These are phyloP conservation scores for Mesitornis unicolor DNA, from an alignment of 2,113 vertebrate species.

Conservation along the genomic window DNA sequence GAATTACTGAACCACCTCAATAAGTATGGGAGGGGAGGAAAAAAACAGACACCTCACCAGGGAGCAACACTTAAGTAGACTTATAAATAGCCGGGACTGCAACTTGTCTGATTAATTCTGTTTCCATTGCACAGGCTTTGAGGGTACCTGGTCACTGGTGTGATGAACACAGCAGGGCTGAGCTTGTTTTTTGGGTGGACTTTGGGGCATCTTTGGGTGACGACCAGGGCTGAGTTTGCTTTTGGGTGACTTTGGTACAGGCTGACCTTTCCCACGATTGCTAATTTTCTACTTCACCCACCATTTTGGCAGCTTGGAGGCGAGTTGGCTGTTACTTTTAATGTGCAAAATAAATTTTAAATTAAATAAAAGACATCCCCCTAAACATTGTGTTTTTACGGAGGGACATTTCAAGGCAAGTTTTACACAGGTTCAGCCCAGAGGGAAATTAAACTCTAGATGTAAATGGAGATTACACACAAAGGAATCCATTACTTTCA, in stretches of 20 bases:
- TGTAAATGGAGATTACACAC: slow-evolving; percentile 84
- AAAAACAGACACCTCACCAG: slow-evolving; percentile 18
- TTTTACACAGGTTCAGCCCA: slow-evolving; percentile 82
- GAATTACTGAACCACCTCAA: slow-evolving; percentile 54
- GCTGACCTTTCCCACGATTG: not conserved
- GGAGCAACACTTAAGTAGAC: slow-evolving; percentile 71
- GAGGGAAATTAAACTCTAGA: slow-evolving; percentile 84
- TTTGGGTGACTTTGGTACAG: not conserved
- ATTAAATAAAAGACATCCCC: slow-evolving; percentile 72
- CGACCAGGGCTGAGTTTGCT: too few species aligned
- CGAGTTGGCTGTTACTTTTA: slow-evolving; percentile 23
- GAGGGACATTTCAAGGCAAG: slow-evolving; percentile 78
- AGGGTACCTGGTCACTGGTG: not conserved
- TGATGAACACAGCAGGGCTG: not conserved
- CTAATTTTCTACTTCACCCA: not conserved
- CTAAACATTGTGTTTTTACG: slow-evolving; percentile 74
- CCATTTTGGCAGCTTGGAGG: not conserved
- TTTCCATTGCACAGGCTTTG: fast-evolving
- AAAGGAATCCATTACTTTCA: slow-evolving; percentile 85
- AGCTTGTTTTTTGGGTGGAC: too few species aligned
- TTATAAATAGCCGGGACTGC: slow-evolving; percentile 72
- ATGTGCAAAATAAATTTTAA: slow-evolving; percentile 75
- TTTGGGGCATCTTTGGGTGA: too few species aligned
- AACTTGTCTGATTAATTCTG: slow-evolving; percentile 71
- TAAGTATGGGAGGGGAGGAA: not conserved